Evolutionary conservation across 2,888 invertebrate genomes (phyloP).

Genomic region (Alloscopus bannaensis): DNA sequence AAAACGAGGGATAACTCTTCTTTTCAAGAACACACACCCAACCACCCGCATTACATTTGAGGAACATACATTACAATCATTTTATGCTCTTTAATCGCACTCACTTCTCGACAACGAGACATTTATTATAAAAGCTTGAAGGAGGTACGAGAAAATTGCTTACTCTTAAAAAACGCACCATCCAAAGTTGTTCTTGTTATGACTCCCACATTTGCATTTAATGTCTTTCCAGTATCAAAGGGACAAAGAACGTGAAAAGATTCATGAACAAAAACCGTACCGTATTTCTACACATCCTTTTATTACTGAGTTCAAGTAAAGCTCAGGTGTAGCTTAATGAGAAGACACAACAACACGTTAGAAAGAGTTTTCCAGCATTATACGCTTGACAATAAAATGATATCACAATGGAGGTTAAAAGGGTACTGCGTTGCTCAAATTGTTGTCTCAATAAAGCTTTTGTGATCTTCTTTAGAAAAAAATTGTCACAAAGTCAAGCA

Average conservation of each 20-base stretch:
- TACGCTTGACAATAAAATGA: not conserved
- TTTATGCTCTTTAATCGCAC: slow-evolving; percentile 36
- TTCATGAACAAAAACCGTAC: too few species aligned
- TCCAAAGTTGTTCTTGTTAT: slow-evolving; percentile 1
- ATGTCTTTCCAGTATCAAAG: slow-evolving; percentile 45
- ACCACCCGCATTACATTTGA: slow-evolving; percentile 53
- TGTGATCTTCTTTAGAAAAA: too few species aligned
- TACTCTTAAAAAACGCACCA: not conserved
- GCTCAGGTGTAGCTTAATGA: slow-evolving; percentile 16
- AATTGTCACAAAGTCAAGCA: too few species aligned
- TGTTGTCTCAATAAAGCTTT: too few species aligned
- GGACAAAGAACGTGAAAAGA: too few species aligned
- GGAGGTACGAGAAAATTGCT: too few species aligned
- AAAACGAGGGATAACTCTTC: slow-evolving; percentile 24
- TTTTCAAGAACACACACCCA: slow-evolving; percentile 61
- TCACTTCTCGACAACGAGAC: slow-evolving; percentile 46
- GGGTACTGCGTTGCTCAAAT: not conserved
- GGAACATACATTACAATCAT: not conserved
- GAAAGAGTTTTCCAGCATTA: not conserved
- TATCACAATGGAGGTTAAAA: slow-evolving; percentile 6
- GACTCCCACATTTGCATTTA: slow-evolving; percentile 16
- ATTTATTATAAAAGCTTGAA: slow-evolving; percentile 41
- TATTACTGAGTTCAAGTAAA: not conserved
- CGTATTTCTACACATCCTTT: too few species aligned
- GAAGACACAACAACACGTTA: not conserved